phyloP scores from a whole-genome alignment of 2,113 vertebrate genomes.

The Ciconia boyciana region DNA sequence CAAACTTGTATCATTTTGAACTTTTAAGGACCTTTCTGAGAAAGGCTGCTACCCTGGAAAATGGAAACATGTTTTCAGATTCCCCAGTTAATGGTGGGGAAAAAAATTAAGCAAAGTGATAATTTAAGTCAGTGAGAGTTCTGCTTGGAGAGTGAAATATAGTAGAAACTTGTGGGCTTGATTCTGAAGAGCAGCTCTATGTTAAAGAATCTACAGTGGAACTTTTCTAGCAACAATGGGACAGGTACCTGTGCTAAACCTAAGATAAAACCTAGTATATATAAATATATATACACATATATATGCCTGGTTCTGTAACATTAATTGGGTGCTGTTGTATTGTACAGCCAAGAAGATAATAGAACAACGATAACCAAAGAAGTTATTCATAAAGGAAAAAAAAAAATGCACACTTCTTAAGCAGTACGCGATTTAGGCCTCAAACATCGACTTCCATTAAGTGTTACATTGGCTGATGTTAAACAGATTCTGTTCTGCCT shows the following conservation, averaged over 20 bases:
- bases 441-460: constrained; percentile 22
- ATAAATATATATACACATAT: not conserved
- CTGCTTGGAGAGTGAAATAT: not conserved
- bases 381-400: constrained; percentile 35
- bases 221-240: not conserved
- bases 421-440: constrained; percentile 31
- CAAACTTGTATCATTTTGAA: not conserved
- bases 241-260: constrained; percentile 25
- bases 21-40: not conserved
- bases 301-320: constrained; percentile 38
- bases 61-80: not conserved
- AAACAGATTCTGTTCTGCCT: constrained; percentile 56
- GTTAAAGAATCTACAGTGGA: not conserved
- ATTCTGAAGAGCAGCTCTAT: not conserved
- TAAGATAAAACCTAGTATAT: not conserved
- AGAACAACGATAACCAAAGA: constrained; percentile 43
- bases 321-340: constrained; percentile 39
- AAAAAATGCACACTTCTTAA: constrained; percentile 47
- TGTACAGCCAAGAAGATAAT: constrained; percentile 23
- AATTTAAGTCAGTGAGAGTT: not conserved
- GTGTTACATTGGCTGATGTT: constrained; percentile 60
- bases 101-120: not conserved
- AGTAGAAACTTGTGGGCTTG: not conserved
- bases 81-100: not conserved
- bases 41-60: not conserved